A percentile compares a stretch with the other conserved stretches of the same genome.
Conservation (phyloP, 2,113 vertebrate species). For the Psephotus haematonotus region DNA sequence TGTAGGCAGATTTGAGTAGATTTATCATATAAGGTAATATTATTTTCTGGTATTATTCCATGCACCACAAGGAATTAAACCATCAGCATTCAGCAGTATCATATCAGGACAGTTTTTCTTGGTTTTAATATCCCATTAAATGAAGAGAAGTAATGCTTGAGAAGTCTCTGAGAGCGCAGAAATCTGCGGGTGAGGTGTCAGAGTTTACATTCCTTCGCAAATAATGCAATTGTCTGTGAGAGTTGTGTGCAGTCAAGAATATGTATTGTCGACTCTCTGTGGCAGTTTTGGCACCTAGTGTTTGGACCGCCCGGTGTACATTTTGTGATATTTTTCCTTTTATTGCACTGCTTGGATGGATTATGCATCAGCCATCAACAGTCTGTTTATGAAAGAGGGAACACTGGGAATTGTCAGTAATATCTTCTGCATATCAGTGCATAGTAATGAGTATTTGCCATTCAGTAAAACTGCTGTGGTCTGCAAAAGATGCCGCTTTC, state of each 20-base stretch:
- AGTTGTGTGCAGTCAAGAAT: background rate
- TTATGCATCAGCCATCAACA: conserved; percentile 61
- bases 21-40: background rate
- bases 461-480: conserved; percentile 65
- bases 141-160: background rate
- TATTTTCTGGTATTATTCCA: background rate
- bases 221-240: background rate
- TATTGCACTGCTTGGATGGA: conserved; percentile 51
- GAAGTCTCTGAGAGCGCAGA: background rate
- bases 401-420: conserved; percentile 67
- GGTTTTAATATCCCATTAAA: background rate
- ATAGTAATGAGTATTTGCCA: conserved; percentile 70
- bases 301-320: background rate
- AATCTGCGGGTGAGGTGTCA: background rate
- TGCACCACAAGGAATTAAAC: background rate
- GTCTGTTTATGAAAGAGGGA: conserved; percentile 62
- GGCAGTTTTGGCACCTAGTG: background rate
- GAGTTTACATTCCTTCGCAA: background rate
- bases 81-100: background rate
- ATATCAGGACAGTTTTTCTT: background rate
- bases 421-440: conserved; percentile 61
- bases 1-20: background rate
- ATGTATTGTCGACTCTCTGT: background rate
- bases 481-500: conserved; percentile 57
- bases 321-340: conserved; percentile 57